Percentiles rank a stretch among this genome's conserved stretches.
Evolutionary conservation across 2,888 invertebrate species (phyloP).

Genomic region (Zootermopsis nevadensis): DNA sequence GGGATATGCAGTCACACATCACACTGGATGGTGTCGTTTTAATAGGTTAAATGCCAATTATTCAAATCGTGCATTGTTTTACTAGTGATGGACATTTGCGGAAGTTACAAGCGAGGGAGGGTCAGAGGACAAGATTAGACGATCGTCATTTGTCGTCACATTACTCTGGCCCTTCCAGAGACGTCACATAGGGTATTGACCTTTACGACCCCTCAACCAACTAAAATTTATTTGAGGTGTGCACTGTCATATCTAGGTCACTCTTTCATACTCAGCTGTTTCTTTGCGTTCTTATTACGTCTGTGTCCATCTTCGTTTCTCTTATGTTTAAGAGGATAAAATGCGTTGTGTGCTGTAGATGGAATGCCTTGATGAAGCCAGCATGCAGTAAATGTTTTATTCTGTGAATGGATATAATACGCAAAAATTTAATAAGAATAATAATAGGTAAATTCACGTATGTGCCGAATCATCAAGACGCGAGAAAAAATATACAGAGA

Average conservation of each 20-base stretch:
- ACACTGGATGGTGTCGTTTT: neutral
- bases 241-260: neutral
- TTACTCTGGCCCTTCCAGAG: neutral
- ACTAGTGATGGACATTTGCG: neutral
- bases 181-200: constrained; percentile 10
- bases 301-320: too few relatives aligned
- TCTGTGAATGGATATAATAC: too few relatives aligned
- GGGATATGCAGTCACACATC: neutral
- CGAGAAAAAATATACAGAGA: too few relatives aligned
- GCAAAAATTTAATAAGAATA: too few relatives aligned
- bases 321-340: neutral
- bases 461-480: too few relatives aligned
- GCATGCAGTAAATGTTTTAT: too few relatives aligned
- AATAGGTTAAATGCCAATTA: constrained; percentile 35
- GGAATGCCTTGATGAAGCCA: neutral
- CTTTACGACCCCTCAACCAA: neutral
- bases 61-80: neutral
- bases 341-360: too few relatives aligned
- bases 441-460: too few relatives aligned
- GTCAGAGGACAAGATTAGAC: neutral
- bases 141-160: neutral
- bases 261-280: neutral
- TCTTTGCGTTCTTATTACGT: too few relatives aligned
- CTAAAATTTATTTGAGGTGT: neutral
- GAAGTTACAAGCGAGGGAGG: neutral